Evolutionary conservation across 2,113 vertebrate species (phyloP).

Genomic region (Xiphophorus hellerii): DNA sequence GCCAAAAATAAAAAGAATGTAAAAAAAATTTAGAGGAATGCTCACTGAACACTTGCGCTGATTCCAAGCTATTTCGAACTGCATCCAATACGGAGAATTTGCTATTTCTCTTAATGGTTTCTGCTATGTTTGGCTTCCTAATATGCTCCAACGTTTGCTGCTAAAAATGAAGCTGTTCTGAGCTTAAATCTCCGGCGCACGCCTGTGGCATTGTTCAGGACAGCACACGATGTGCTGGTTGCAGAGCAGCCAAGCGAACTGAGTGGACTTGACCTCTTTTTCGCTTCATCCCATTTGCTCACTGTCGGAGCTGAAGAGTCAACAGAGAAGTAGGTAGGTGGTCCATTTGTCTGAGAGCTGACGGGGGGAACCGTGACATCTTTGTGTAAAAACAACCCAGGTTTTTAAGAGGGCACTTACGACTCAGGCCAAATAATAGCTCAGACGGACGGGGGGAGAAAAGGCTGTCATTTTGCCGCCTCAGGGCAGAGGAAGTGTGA

Average conservation of each 20-base stretch:
- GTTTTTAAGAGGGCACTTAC: constrained; percentile 31
- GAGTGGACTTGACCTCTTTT: constrained; percentile 57
- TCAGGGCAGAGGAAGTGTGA: constrained; percentile 34
- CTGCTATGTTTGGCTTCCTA: constrained; percentile 18
- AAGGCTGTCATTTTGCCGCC: constrained; percentile 44
- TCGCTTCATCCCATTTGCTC: constrained; percentile 60
- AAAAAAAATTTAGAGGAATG: constrained; percentile 53
- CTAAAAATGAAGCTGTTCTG: constrained; percentile 49
- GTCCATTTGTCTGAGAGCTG: constrained; percentile 51
- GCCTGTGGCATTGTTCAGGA: constrained; percentile 58
- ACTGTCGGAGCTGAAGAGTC: constrained; percentile 41
- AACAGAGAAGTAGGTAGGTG: constrained; percentile 37
- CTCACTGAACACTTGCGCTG: constrained; percentile 55
- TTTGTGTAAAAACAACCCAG: constrained; percentile 44
- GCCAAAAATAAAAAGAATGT: background rate
- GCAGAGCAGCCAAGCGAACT: constrained; percentile 57
- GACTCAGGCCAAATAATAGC: constrained; percentile 26
- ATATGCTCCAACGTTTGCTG: constrained; percentile 30
- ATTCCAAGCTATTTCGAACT: constrained; percentile 34
- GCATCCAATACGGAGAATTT: constrained; percentile 25
- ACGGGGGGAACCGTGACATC: constrained; percentile 47
- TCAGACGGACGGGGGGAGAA: background rate
- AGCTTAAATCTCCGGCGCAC: constrained; percentile 48
- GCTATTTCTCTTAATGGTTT: background rate
- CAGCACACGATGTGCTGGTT: constrained; percentile 66